phyloP scores from a whole-genome alignment of 2,888 invertebrate genomes.

The Athripsodes cinereus region DNA sequence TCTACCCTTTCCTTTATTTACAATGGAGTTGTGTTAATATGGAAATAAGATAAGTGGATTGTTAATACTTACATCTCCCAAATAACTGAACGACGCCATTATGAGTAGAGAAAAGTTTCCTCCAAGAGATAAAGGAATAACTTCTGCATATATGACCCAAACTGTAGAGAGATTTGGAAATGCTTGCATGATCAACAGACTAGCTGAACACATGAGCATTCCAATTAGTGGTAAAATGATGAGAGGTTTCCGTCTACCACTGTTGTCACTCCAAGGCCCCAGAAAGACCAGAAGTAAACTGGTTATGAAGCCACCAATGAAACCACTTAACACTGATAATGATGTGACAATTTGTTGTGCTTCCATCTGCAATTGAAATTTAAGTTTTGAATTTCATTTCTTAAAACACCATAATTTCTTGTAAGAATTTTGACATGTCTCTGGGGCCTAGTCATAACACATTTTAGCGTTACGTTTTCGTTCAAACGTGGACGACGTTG shows the following conservation, averaged over 20 bases:
- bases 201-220: conserved; percentile 46
- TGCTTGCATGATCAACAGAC: conserved; percentile 41
- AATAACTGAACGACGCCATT: conserved; percentile 71
- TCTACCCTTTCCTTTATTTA: too few relatives aligned
- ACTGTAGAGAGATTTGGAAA: conserved; percentile 43
- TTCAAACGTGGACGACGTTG: too few relatives aligned
- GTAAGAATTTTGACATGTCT: too few relatives aligned
- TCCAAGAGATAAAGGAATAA: conserved; percentile 62
- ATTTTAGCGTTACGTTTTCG: too few relatives aligned
- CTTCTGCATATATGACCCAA: conserved; percentile 43
- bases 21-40: too few relatives aligned
- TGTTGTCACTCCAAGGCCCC: conserved; percentile 59
- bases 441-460: too few relatives aligned
- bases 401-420: too few relatives aligned
- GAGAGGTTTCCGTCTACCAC: conserved; percentile 51
- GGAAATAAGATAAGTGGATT: too few relatives aligned
- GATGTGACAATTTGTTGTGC: conserved; percentile 18
- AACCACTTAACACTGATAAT: conserved; percentile 9
- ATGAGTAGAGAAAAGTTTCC: conserved; percentile 65
- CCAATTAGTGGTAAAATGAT: conserved; percentile 51
- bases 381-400: background rate
- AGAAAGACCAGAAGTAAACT: conserved; percentile 53
- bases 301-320: conserved; percentile 42
- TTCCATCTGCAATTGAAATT: conserved; percentile 15
- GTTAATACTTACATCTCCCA: conserved; percentile 72